phyloP scores from a whole-genome alignment of 2,888 invertebrate genomes.

The Monoplex corrugatus region DNA sequence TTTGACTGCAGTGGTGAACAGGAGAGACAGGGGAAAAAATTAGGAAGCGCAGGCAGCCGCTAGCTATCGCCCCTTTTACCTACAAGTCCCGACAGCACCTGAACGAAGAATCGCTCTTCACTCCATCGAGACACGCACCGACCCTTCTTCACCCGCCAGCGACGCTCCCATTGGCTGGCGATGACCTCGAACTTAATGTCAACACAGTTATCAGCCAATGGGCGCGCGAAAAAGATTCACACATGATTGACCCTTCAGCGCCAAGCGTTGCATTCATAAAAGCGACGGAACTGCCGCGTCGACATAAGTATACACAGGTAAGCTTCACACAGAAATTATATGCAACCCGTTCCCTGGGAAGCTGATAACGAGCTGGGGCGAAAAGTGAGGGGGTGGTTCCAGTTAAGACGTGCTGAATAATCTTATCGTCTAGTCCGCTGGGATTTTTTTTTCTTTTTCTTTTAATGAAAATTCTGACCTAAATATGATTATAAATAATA shows the following conservation, averaged over 20 bases:
- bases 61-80: not conserved
- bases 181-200: constrained; percentile 43
- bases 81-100: constrained; percentile 33
- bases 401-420: no score
- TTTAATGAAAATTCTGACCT: no score
- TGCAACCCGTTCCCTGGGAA: not conserved
- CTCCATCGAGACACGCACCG: constrained; percentile 42
- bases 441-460: not conserved
- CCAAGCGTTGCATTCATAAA: constrained; percentile 48
- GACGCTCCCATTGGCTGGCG: constrained; percentile 38
- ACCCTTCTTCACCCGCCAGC: constrained; percentile 7
- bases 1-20: not conserved
- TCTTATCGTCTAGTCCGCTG: not conserved
- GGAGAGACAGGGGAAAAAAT: constrained; percentile 12
- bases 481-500: no score
- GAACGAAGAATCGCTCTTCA: constrained; percentile 14
- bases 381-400: not conserved
- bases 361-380: not conserved
- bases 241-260: constrained; percentile 43
- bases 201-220: constrained; percentile 40
- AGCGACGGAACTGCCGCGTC: constrained; percentile 27
- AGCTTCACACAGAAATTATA: not conserved
- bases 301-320: constrained; percentile 1
- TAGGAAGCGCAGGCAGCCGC: not conserved
- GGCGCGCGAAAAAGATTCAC: constrained; percentile 35